Evolutionary conservation across 2,113 vertebrate species (phyloP).

Genomic region (Benitochromis conjunctus): DNA sequence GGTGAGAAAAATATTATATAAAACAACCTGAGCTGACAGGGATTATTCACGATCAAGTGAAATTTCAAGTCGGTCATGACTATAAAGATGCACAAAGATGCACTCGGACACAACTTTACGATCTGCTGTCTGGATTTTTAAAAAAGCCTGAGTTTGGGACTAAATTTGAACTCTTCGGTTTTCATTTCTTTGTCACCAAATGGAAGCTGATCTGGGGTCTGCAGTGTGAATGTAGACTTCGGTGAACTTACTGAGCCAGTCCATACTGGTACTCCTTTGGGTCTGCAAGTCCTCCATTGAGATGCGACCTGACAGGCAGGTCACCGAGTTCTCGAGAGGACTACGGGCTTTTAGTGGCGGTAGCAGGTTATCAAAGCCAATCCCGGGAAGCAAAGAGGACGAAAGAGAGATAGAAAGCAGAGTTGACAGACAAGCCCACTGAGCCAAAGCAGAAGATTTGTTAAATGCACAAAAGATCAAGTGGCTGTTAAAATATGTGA

Average conservation of each 20-base stretch:
- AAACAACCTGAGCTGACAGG: not conserved
- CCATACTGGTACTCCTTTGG: conserved; percentile 87
- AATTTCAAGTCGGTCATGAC: not conserved
- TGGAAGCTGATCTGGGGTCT: not conserved
- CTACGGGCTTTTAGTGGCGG: conserved; percentile 82
- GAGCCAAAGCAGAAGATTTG: conserved; percentile 51
- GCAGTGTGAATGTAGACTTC: conserved; percentile 6
- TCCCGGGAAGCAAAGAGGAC: conserved; percentile 33
- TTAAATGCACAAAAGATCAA: conserved; percentile 25
- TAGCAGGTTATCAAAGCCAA: conserved; percentile 51
- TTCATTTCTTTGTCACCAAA: not conserved
- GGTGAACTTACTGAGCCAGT: conserved; percentile 94
- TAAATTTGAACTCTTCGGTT: not conserved
- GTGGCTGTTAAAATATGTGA: not conserved
- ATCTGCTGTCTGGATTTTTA: fast-evolving
- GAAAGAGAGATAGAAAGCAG: conserved; percentile 45
- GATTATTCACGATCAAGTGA: not conserved
- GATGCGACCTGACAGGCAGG: conserved; percentile 86
- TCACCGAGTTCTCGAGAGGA: conserved; percentile 90
- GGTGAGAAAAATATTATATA: not conserved
- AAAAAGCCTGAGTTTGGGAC: fast-evolving
- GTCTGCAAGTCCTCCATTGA: conserved; percentile 82
- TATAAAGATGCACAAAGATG: not conserved
- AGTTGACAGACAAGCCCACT: conserved; percentile 11
- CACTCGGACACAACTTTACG: not conserved